Evolutionary conservation across 1,140 invertebrate genomes (phyloP).

Genomic region (Achatina immaculata): DNA sequence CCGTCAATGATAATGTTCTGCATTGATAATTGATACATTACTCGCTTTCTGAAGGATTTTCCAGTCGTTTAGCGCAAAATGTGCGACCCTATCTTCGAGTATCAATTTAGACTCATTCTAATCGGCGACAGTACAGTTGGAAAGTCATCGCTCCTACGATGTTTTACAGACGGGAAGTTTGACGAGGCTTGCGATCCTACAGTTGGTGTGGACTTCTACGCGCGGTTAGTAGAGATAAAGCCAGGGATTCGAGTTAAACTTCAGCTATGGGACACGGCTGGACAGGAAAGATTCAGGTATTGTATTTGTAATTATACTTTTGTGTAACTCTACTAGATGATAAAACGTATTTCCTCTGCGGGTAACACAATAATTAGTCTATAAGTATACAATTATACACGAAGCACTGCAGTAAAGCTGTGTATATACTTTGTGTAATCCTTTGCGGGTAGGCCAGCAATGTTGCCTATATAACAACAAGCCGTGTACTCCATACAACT

Average conservation of each 20-base stretch:
- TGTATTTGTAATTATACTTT: no score
- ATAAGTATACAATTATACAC: no score
- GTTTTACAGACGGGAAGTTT: slow-evolving; percentile 98
- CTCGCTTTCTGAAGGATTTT: background rate
- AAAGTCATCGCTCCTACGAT: slow-evolving; percentile 88
- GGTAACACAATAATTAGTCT: no score
- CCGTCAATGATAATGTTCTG: background rate
- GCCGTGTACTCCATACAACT: no score
- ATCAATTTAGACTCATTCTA: slow-evolving; percentile 96
- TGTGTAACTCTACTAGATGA: no score
- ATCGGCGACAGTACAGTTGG: slow-evolving; percentile 99
- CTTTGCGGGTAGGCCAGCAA: no score
- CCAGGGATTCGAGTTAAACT: slow-evolving; percentile 92
- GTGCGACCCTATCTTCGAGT: slow-evolving; percentile 96
- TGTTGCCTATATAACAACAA: no score
- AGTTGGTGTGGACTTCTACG: slow-evolving; percentile 98
- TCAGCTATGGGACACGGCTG: slow-evolving; percentile 99
- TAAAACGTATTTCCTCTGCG: no score
- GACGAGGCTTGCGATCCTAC: slow-evolving; percentile 97
- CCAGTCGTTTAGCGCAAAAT: slow-evolving; percentile 40
- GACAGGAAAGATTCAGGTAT: slow-evolving; percentile 94
- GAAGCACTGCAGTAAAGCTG: no score
- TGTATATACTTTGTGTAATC: no score
- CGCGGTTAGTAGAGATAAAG: slow-evolving; percentile 93
- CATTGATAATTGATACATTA: background rate